Evolutionary conservation across 2,888 invertebrate species (phyloP), one percentile per base, ranked within the genome.

Genomic region (Pardosa pseudoannulata): DNA sequence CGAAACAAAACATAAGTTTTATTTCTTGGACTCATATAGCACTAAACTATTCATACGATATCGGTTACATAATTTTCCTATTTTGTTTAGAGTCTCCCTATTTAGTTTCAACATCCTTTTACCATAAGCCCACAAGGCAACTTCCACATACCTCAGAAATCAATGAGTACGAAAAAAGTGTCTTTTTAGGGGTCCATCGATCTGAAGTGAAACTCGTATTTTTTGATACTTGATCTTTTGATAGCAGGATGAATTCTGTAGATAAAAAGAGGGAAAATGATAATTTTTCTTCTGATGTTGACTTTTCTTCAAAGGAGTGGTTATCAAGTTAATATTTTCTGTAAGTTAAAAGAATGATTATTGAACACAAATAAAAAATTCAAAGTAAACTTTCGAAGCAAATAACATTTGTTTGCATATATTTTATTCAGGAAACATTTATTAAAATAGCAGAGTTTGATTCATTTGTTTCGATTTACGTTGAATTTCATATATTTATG

Each of bases 181-280:
- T 46, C 41, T 46, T 5, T 16, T 46, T 46, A 16, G 41, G 41
- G 16, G 41, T 46, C 9, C 41, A 46, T 46, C 41, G 41, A 46
- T 46, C 41, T 16, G 16, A 16, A 46, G 41, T 6, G 41, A 46
- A 46, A 46, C 16, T 46, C 41, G 41, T 46, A 46, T 9, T 46
- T 46, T 36, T 46, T 46, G 41, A 46, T 46, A 46, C 41, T 46
- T 46, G 41, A 46, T 46, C 41, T 46, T 46, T 46, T 46, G 41
- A 46, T 46, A 46, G 41, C 13, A 46, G 41, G 41, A 46, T 46
- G 41, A 46, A 46, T 46, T 46, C 16, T 46, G 9, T 2, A 13
- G 41, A 46, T 46, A 46, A 46, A 46, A 46, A 46, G 16, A 16
- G 9, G 41, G 41, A 46, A 46, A 46, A 46, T 46, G 6, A n/a